These are phyloP conservation scores for Andrena bicolor DNA, from an alignment of 2,888 invertebrate genomes.

Conservation along the genomic window DNA sequence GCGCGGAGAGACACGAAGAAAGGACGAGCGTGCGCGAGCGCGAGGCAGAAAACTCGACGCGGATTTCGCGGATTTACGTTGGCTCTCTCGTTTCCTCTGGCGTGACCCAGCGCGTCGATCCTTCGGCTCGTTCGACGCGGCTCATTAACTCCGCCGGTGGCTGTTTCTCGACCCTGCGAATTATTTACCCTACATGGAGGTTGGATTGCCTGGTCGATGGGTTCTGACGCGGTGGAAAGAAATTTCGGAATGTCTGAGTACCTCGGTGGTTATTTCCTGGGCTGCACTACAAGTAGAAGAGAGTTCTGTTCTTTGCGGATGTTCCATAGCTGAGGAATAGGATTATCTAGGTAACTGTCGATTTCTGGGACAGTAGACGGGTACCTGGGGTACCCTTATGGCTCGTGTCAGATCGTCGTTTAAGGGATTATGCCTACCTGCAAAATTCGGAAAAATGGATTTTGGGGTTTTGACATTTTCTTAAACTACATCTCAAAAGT, in stretches of 20 bases:
- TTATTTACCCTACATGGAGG: conserved; percentile 7
- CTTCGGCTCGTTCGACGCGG: conserved; percentile 23
- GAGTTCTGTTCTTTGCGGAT: not conserved
- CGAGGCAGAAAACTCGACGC: conserved; percentile 5
- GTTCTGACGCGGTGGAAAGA: not conserved
- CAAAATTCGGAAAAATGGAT: too few relatives aligned
- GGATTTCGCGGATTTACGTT: conserved; percentile 49
- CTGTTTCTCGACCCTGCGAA: not conserved
- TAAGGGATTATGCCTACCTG: too few relatives aligned
- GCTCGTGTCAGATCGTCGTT: too few relatives aligned
- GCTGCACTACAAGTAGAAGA: not conserved
- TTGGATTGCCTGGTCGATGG: not conserved
- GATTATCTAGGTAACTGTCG: too few relatives aligned
- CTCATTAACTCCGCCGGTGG: conserved; percentile 18
- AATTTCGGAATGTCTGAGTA: not conserved
- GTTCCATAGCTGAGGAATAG: too few relatives aligned
- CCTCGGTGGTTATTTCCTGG: not conserved
- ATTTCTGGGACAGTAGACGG: too few relatives aligned
- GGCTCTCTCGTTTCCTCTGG: conserved; percentile 4
- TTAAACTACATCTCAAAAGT: too few relatives aligned
- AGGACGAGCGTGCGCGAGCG: not conserved
- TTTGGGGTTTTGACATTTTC: too few relatives aligned
- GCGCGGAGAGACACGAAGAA: conserved; percentile 24
- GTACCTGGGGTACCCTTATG: too few relatives aligned
- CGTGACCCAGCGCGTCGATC: not conserved